Base-by-base conservation (phyloP, 2,888 invertebrate genomes). In the Cheilosia vernalis region DNA sequence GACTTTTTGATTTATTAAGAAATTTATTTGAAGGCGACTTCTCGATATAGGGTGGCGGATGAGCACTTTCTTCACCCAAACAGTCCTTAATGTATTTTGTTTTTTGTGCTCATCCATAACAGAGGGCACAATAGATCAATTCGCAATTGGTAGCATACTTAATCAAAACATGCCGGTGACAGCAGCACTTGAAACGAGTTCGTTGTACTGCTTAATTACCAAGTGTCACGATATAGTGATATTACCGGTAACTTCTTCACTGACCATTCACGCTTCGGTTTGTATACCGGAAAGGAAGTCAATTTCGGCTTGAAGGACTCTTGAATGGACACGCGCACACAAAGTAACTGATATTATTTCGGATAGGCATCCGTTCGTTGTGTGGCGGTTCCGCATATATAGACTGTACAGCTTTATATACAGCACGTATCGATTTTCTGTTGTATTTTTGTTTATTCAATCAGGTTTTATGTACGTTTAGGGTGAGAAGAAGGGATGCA, bases 341-440 rank as follows among this genome's bases (percentile, higher is more conserved):
- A 44, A 1, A 3, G 10, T 9, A 47, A 19, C 5, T 17, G 73
- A 61, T 24, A 64, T 55, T 47, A 72, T 82, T 82, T 64, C 2
- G 37, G 37, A 37, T 13, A 13, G 37, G 2, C 13, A 13, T 10
- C 37, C 0, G 13, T 13, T 37, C 13, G 3, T 13, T 37, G 37
- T 37, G 37, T 9, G 13, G 13, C 10, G 3, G 37, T 13, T 37
- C 37, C 9, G 4, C 3, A 37, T 37, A 13, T 33, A 10, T 33
- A 33, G 2, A 30, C 19, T 58, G 33, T 64, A 64, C 64, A 58
- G 58, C 55, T 49, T 33, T 60, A 47, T 61, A 63, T 70, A 42
- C 24, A 44, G 30, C 5, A 27, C 6, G 63, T 83, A 83, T 83
- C 73, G 83, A 83, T 83, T 83, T 78, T 61, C 42, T 55, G 33